A percentile compares a stretch with the other conserved stretches of the same genome.
Conservation (phyloP, 2,888 invertebrate genomes). For the Aphodius sticticus region DNA sequence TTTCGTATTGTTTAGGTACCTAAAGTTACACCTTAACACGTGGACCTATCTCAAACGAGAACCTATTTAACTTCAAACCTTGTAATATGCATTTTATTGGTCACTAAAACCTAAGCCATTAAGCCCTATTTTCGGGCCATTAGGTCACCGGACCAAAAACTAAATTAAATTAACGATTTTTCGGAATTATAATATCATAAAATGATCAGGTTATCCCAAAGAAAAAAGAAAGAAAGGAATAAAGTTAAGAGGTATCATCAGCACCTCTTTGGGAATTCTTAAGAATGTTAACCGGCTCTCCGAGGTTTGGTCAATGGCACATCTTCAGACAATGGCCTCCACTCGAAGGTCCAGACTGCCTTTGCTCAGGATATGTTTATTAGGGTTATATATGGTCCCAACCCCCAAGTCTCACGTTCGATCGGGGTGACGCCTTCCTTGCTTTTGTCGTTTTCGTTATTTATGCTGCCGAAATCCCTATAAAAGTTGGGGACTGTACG, state of each 20-base stretch:
- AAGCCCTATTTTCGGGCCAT: background rate
- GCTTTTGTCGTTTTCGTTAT: constrained; percentile 32
- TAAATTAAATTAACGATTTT: background rate
- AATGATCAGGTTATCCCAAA: background rate
- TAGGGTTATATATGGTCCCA: constrained; percentile 33
- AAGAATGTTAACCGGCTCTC: background rate
- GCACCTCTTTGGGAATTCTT: no score
- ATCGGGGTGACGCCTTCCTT: constrained; percentile 27
- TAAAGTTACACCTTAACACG: background rate
- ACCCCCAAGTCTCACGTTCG: constrained; percentile 7
- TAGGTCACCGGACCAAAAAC: background rate
- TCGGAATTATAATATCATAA: background rate
- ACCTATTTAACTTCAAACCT: background rate
- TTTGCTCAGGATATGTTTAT: constrained; percentile 36
- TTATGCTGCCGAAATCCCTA: constrained; percentile 18
- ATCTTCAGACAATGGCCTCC: constrained; percentile 40
- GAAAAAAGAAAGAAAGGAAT: background rate
- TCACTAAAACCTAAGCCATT: background rate
- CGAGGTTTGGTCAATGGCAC: background rate
- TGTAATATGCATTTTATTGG: background rate
- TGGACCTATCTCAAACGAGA: background rate
- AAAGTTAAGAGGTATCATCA: no score
- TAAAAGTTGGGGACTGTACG: background rate
- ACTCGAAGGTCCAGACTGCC: constrained; percentile 23
- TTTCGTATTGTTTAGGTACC: background rate